Evolutionary conservation across 2,888 invertebrate species (phyloP), one percentile per base, ranked within the genome.

Genomic region (Harmothoe impar): DNA sequence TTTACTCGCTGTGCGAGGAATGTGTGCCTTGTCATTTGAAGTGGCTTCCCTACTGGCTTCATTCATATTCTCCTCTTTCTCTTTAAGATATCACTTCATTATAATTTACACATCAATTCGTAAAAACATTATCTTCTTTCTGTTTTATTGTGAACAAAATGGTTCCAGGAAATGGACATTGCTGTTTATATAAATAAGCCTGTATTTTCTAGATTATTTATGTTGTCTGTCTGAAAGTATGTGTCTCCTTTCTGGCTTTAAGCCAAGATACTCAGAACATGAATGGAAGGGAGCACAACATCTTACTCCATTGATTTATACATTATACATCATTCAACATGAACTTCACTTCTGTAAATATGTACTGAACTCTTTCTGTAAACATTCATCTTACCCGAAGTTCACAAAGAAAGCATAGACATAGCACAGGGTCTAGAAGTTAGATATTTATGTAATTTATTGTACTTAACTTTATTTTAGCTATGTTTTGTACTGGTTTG

Each of bases 1-100:
- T 43, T 43, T 43, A 35, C 84, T 84, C 84, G 84, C 84, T 84
- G 84, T 33, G 84, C 84, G 84, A 84, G 84, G 10, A 78, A 20
- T 10, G 43, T 10, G 43, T 43, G 10, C 10, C n/a, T 78, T 29
- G 31, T 10, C 35, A 33, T 84, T 84, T 84, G n/a, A 52, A 84
- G 25, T 84, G 84, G 52, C 84, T 84, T 29, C 31, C 78, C 3
- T 20, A 20, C 7, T 62, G 7, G 62, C 62, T 62, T 62, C 62
- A n/a, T 62, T 62, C 20, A 62, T 62, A 43, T 43, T 10, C 43
- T 7, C 10, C 43, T 43, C 10, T 3, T 43, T 43, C 43, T 10
- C 5, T 43, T 7, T 7, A 3, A 43, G 3, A 43, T 3, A 43
- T 43, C 3, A 43, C 43, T 43, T 43, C 43, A 43, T 43, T 10